phyloP scores from a whole-genome alignment of 2,113 vertebrate genomes.

The Daubentonia madagascariensis region DNA sequence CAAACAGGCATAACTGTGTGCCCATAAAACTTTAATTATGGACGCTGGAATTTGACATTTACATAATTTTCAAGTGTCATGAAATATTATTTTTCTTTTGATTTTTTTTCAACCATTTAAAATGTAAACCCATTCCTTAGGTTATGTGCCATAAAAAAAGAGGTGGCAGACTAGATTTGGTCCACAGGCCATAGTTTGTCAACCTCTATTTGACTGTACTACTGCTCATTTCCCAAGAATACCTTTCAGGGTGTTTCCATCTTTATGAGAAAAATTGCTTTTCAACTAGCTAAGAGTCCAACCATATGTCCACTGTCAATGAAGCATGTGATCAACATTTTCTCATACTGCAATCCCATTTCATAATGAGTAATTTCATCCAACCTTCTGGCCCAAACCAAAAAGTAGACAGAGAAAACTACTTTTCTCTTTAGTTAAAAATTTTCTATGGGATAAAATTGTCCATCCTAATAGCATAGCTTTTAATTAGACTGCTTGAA shows the following conservation, averaged over 20 bases:
- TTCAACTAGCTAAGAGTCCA: neutral
- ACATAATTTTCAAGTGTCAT: neutral
- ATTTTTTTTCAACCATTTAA: neutral
- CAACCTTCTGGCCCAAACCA: neutral
- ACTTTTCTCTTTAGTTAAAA: neutral
- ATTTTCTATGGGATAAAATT: neutral
- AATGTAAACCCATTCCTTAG: neutral
- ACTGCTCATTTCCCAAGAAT: neutral
- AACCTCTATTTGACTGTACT: neutral
- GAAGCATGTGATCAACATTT: neutral
- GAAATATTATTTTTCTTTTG: neutral
- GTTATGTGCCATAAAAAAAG: neutral
- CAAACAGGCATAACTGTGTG: neutral
- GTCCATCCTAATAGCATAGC: neutral
- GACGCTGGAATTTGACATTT: neutral
- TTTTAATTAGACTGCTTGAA: neutral
- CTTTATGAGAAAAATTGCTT: neutral
- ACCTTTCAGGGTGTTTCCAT: neutral
- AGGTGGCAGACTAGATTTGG: neutral
- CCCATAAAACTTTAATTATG: neutral
- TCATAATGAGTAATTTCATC: neutral
- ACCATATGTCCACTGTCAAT: neutral
- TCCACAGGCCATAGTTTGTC: neutral
- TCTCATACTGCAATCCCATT: neutral
- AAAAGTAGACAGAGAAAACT: neutral